These are phyloP conservation scores for Bembecia ichneumoniformis DNA, from an alignment of 2,888 invertebrate genomes.

Conservation along the genomic window DNA sequence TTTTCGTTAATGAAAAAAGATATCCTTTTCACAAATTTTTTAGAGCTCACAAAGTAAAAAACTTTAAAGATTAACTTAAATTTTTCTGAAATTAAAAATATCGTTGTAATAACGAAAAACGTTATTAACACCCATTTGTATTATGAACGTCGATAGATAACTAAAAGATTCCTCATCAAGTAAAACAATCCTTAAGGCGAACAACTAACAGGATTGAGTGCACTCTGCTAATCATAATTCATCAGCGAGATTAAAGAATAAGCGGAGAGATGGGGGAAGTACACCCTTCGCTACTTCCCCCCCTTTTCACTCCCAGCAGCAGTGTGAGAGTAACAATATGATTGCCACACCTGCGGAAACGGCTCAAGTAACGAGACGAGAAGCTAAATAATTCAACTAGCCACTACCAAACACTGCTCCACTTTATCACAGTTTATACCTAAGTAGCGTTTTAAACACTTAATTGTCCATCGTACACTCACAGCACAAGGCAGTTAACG, in stretches of 20 bases:
- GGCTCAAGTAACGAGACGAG: slow-evolving; percentile 65
- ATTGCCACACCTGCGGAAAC: slow-evolving; percentile 72
- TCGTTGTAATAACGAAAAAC: not conserved
- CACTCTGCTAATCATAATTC: slow-evolving; percentile 72
- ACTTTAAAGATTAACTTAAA: not conserved
- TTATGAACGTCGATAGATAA: not conserved
- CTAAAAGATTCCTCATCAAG: slow-evolving; percentile 5
- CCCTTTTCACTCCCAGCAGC: slow-evolving; percentile 6
- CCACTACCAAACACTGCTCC: slow-evolving; percentile 42
- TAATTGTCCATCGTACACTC: slow-evolving; percentile 3
- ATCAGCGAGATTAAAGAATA: slow-evolving; percentile 72
- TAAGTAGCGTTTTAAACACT: slow-evolving; percentile 5
- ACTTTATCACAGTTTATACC: slow-evolving; percentile 10
- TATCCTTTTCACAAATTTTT: too few relatives aligned
- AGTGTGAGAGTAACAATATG: slow-evolving; percentile 60
- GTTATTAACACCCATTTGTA: not conserved
- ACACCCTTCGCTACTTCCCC: slow-evolving; percentile 9
- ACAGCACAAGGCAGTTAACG: not conserved
- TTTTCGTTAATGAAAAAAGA: too few relatives aligned
- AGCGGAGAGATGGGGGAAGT: slow-evolving; percentile 43
- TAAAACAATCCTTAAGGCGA: slow-evolving; percentile 40
- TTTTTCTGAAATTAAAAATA: not conserved
- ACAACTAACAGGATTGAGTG: slow-evolving; percentile 65
- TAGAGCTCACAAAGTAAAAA: too few relatives aligned
- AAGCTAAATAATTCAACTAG: slow-evolving; percentile 65